Percentiles rank a stretch among this genome's conserved stretches.
Evolutionary conservation across 2,113 vertebrate genomes (phyloP).

Genomic region (Calidris pugnax): DNA sequence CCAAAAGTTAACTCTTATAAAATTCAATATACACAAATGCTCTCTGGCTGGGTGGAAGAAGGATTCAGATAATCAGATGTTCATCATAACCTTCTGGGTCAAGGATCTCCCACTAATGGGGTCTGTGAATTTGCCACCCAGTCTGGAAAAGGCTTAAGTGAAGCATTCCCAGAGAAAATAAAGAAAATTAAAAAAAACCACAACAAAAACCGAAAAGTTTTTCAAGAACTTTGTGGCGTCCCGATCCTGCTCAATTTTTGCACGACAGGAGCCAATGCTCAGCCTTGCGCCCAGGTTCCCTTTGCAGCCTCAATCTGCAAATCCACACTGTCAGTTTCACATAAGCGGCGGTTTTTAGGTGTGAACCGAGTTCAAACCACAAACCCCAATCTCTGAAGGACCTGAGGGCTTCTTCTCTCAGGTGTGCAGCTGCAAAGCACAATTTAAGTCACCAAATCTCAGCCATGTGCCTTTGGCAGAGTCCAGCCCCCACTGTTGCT

Average conservation of each 20-base stretch:
- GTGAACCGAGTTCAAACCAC: neutral
- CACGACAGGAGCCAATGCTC: neutral
- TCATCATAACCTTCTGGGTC: neutral
- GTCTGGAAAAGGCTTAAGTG: neutral
- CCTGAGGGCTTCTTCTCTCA: neutral
- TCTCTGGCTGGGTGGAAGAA: neutral
- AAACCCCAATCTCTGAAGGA: neutral
- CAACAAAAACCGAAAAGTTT: neutral
- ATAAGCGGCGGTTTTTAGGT: neutral
- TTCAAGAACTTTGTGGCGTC: neutral
- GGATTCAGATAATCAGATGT: neutral
- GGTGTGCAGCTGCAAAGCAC: neutral
- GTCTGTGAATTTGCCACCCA: neutral
- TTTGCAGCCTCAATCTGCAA: neutral
- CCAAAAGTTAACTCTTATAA: neutral
- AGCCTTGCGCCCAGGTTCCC: rapidly evolving
- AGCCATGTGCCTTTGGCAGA: neutral
- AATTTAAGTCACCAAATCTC: neutral
- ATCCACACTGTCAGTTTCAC: rapidly evolving
- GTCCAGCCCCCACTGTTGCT: neutral
- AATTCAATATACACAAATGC: neutral
- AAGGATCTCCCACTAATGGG: neutral
- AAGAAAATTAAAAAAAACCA: neutral
- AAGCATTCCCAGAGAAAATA: neutral
- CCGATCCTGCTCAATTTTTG: neutral